Evolutionary conservation across 2,888 invertebrate species (phyloP).

Genomic region (Catocala fraxini): DNA sequence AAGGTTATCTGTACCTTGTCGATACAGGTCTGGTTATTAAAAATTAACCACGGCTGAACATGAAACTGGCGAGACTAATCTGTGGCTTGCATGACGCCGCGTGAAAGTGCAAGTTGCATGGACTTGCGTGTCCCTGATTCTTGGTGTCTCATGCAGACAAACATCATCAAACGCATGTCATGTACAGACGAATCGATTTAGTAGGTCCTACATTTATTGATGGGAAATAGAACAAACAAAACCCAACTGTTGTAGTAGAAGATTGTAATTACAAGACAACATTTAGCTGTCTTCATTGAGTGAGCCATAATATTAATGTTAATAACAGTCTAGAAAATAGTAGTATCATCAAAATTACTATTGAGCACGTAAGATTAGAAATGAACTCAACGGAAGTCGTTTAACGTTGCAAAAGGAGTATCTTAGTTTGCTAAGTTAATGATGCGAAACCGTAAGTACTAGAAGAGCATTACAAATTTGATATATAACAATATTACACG

Average conservation of each 20-base stretch:
- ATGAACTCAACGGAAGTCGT: not conserved
- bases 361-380: slow-evolving; percentile 1
- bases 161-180: slow-evolving; percentile 15
- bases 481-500: no score
- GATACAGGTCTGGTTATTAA: slow-evolving; percentile 31
- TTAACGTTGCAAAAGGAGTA: no score
- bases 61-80: slow-evolving; percentile 41
- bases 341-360: no score
- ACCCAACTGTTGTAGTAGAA: not conserved
- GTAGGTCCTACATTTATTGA: not conserved
- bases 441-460: no score
- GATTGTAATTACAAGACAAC: not conserved
- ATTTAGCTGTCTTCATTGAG: no score
- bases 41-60: slow-evolving; percentile 38
- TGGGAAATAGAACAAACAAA: not conserved
- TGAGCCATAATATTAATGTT: no score
- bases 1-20: slow-evolving; percentile 26
- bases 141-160: slow-evolving; percentile 5
- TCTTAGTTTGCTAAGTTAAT: no score
- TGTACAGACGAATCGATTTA: slow-evolving; percentile 16
- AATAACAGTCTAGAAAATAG: no score
- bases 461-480: no score
- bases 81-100: slow-evolving; percentile 33
- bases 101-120: slow-evolving; percentile 52
- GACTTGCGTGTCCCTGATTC: slow-evolving; percentile 35